Evolutionary conservation across 2,888 invertebrate species (phyloP), one percentile per base, ranked within the genome.

Genomic region (Campaea margaritaria): DNA sequence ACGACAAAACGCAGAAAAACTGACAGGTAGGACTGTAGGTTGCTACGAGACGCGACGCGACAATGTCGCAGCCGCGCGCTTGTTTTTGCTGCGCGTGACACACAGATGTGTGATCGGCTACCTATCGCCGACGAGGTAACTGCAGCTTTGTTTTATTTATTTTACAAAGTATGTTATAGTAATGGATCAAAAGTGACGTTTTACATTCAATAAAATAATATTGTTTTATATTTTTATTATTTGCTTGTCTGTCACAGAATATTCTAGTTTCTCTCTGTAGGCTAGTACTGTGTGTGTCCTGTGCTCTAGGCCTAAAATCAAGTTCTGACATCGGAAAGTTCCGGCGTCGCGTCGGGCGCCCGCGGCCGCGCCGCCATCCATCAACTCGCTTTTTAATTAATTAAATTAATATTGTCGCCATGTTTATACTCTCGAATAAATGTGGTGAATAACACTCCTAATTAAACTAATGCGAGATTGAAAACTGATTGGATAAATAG

Each of bases 1-100:
- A 85, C 79, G 75, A 74, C 76, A 74, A 81, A 84, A 82, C 78
- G 85, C 85, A 83, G 82, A 83, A 86, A 85, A 86, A 85, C 74
- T 78, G 81, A 82, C 83, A 80, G 78, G 64, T 63, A 48, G 43
- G 42, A 60, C 50, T 39, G 50, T 36, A 44, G 62, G 55, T 44
- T 49, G 60, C 42, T 27, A 9, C 36, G 53, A 55, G 51, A 28
- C 61, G 41, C 55, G 53, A 45, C 60, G 64, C 62, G 67, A 54
- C 62, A 46, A 16, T 60, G 62, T 64, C 64, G 59, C 59, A 46
- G 46, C 43, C 49, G 34, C 49, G 11, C 3, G 34, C 12, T 41
- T 31, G 52, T 53, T 53, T 48, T 58, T 58, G 39, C 44, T n/a
- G 39, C 36, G 47, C 15, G 50, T 41, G 41, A 51, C 42, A 27